Percentiles rank a stretch among this genome's conserved stretches.
Evolutionary conservation across 2,797 vertebrate species (phyloP).

Genomic region (Clarias pachynema): DNA sequence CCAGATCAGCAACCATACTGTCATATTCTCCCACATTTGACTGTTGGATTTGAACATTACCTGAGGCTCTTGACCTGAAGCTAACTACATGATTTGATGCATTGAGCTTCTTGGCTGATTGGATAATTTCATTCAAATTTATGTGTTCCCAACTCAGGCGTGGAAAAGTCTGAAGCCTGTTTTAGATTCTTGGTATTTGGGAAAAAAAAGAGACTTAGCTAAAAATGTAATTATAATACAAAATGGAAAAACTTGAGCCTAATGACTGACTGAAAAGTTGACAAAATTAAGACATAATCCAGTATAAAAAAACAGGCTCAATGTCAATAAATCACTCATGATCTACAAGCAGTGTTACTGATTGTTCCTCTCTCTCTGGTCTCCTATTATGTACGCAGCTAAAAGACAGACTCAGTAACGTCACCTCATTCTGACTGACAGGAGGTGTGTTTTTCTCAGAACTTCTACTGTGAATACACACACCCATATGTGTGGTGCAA

Average conservation of each 20-base stretch:
- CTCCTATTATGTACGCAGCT: neutral
- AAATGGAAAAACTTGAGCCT: neutral
- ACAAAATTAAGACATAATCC: neutral
- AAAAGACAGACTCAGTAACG: neutral
- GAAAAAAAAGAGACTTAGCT: neutral
- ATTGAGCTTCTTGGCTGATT: neutral
- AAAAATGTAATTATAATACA: neutral
- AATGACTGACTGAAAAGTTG: neutral
- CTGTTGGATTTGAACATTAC: neutral
- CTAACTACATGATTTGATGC: neutral
- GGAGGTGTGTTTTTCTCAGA: neutral
- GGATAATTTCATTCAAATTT: neutral
- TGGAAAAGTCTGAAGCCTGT: neutral
- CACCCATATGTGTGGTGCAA: slow-evolving; percentile 35
- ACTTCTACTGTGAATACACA: neutral
- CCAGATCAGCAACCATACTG: neutral
- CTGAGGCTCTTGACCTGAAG: neutral
- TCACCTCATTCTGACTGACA: neutral
- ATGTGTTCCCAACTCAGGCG: neutral
- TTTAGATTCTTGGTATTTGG: neutral
- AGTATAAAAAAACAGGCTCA: neutral
- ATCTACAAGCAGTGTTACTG: neutral
- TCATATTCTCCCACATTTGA: neutral
- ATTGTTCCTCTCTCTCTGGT: neutral
- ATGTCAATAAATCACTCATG: slow-evolving; percentile 1